Evolutionary conservation across 2,888 invertebrate genomes (phyloP).

Genomic region (Leucophenga maculata): DNA sequence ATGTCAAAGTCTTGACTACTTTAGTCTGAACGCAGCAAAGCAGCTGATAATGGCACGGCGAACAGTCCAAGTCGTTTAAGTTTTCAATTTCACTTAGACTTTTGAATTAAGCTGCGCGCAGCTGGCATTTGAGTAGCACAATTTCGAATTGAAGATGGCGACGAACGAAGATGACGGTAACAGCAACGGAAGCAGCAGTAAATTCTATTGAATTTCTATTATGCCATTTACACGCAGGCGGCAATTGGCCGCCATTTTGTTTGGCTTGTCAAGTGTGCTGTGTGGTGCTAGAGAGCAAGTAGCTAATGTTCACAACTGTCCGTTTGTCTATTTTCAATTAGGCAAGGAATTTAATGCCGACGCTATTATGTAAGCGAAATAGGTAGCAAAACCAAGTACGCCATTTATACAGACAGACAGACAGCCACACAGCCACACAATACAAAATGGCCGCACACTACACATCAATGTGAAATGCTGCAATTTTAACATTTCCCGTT

Average conservation of each 20-base stretch:
- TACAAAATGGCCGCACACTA: neutral
- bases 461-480: neutral
- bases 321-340: no score
- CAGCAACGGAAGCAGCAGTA: no score
- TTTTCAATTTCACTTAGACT: neutral
- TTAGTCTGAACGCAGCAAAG: neutral
- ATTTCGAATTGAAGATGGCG: neutral
- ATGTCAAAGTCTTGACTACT: no score
- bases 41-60: neutral
- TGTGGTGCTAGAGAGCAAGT: slow-evolving; percentile 16
- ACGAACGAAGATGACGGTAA: no score
- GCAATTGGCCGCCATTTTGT: neutral
- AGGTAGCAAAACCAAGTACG: neutral
- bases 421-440: slow-evolving; percentile 34
- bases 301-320: neutral
- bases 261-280: neutral
- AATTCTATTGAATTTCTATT: neutral
- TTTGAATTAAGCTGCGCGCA: neutral
- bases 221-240: neutral
- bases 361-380: neutral
- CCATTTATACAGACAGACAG: slow-evolving; percentile 21
- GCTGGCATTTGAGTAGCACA: neutral
- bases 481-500: neutral
- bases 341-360: no score
- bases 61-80: slow-evolving; percentile 1